phyloP scores from a whole-genome alignment of 2,113 vertebrate genomes.

The Leucoraja erinaceus region DNA sequence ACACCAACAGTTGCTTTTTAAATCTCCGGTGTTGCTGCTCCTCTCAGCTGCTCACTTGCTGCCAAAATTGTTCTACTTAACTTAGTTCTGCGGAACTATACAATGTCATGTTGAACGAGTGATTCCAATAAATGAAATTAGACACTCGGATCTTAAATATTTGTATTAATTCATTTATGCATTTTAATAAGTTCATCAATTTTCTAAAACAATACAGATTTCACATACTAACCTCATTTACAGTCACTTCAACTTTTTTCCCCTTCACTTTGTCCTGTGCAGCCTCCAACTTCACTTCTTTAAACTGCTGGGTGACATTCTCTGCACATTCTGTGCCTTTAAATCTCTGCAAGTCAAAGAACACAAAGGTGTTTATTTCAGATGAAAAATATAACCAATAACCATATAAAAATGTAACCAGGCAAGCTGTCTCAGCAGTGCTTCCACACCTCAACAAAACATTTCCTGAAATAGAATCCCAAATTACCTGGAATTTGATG shows the following conservation, averaged over 20 bases:
- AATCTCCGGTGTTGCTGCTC: too few species aligned
- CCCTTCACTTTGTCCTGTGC: constrained; percentile 74
- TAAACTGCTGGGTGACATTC: constrained; percentile 65
- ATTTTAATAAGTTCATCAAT: too few species aligned
- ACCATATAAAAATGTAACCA: too few species aligned
- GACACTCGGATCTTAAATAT: not conserved
- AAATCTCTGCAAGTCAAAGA: constrained; percentile 63
- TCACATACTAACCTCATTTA: constrained; percentile 67
- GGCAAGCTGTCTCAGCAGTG: too few species aligned
- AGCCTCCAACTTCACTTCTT: constrained; percentile 62
- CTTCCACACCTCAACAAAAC: too few species aligned
- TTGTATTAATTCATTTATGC: not conserved
- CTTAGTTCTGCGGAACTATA: not conserved
- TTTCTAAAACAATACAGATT: not conserved
- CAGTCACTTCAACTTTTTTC: constrained; percentile 60
- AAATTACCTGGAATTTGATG: too few species aligned
- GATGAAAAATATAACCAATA: not conserved
- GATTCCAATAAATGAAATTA: not conserved
- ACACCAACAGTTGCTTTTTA: too few species aligned
- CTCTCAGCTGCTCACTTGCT: too few species aligned
- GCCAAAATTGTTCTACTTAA: not conserved
- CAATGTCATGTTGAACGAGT: not conserved
- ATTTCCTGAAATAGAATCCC: too few species aligned
- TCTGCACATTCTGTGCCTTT: constrained; percentile 74
- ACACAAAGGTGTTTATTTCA: not conserved